These are phyloP conservation scores for Paradoxurus hermaphroditus DNA, from an alignment of 2,113 vertebrate genomes.

Conservation along the genomic window DNA sequence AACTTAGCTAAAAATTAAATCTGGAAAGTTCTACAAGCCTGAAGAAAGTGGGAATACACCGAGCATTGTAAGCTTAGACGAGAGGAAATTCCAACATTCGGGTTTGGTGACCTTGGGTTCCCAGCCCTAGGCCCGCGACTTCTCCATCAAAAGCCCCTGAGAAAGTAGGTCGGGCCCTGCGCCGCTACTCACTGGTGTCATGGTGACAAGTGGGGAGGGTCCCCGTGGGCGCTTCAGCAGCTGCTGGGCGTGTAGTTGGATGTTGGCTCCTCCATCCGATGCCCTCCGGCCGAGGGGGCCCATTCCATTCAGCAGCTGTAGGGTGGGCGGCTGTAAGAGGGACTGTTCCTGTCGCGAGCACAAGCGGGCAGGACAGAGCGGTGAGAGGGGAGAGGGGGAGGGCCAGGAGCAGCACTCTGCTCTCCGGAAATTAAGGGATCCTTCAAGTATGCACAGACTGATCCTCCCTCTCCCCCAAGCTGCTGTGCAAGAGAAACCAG, in stretches of 20 bases:
- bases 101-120: background rate
- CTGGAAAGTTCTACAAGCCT: background rate
- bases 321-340: conserved; percentile 95
- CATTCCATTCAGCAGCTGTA: conserved; percentile 98
- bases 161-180: background rate
- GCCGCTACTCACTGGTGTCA: conserved; percentile 90
- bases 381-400: background rate
- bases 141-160: background rate
- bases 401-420: background rate
- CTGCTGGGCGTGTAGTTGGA: conserved; percentile 96
- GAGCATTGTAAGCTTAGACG: background rate
- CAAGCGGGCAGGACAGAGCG: background rate
- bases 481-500: background rate
- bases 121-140: background rate
- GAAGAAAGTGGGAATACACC: background rate
- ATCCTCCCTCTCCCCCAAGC: background rate
- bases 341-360: conserved; percentile 92
- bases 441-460: background rate
- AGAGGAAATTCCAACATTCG: background rate
- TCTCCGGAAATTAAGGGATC: background rate
- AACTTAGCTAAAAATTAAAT: background rate
- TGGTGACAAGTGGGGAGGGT: conserved; percentile 94
- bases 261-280: conserved; percentile 97
- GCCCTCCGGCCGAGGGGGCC: conserved; percentile 97
- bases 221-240: conserved; percentile 96